Conservation (phyloP, 2,888 invertebrate genomes). For the Zonitis immaculata region DNA sequence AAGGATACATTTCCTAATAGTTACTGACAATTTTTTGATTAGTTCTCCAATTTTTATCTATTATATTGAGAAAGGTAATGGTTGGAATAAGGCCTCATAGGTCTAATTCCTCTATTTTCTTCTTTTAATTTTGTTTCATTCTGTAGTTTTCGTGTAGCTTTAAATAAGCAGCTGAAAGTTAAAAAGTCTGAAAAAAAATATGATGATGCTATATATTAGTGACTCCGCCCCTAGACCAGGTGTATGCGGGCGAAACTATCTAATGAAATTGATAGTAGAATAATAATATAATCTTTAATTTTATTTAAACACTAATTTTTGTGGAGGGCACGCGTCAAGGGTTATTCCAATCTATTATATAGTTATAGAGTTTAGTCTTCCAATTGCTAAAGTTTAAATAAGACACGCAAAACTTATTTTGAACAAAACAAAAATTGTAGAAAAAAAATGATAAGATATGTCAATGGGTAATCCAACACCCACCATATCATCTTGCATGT, state of each 20-base stretch:
- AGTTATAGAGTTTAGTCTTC: not conserved
- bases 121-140: too few species aligned
- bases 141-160: not conserved
- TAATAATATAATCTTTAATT: conserved; percentile 35
- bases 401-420: conserved; percentile 11
- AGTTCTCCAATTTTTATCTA: not conserved
- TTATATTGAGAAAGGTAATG: not conserved
- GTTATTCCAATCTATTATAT: conserved; percentile 21
- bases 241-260: conserved; percentile 45
- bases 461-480: conserved; percentile 24
- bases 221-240: conserved; percentile 45
- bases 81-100: not conserved
- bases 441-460: conserved; percentile 21
- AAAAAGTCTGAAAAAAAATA: conserved; percentile 29
- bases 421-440: not conserved
- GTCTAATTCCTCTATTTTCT: too few species aligned
- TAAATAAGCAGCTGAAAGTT: conserved; percentile 30
- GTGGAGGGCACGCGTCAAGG: conserved; percentile 29
- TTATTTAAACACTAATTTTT: conserved; percentile 25
- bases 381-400: conserved; percentile 6
- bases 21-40: not conserved
- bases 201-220: conserved; percentile 26
- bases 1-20: not conserved
- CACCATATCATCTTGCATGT: conserved; percentile 29
- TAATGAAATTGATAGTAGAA: conserved; percentile 33